phyloP scores from a whole-genome alignment of 2,113 vertebrate species.

The Meles meles region DNA sequence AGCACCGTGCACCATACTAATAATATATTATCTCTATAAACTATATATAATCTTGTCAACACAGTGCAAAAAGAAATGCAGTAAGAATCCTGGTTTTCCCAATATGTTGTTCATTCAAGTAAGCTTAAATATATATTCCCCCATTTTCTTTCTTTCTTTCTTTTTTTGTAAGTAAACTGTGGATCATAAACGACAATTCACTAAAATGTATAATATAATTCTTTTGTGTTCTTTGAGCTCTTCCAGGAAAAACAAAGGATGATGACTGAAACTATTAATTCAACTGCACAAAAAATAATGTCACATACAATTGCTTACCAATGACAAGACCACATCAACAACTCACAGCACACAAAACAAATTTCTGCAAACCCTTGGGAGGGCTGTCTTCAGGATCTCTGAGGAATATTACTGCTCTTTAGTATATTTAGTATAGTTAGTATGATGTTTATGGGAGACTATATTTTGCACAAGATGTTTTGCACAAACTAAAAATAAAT shows the following conservation, averaged over 20 bases:
- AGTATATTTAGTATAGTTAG: slow-evolving; percentile 88
- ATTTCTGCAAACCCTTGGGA: slow-evolving; percentile 91
- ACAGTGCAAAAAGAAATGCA: slow-evolving; percentile 90
- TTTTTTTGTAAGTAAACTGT: slow-evolving; percentile 84
- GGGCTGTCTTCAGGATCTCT: slow-evolving; percentile 90
- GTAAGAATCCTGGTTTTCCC: slow-evolving; percentile 88
- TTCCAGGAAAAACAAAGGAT: slow-evolving; percentile 80
- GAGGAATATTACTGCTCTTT: slow-evolving; percentile 92
- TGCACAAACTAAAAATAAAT: slow-evolving; percentile 71
- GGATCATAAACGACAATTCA: slow-evolving; percentile 89
- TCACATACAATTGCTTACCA: slow-evolving; percentile 87
- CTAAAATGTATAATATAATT: slow-evolving; percentile 94
- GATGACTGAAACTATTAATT: slow-evolving; percentile 93
- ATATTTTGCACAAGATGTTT: slow-evolving; percentile 69
- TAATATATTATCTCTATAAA: slow-evolving; percentile 81
- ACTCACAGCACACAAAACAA: slow-evolving; percentile 92
- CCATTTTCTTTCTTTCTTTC: slow-evolving; percentile 37
- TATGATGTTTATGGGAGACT: slow-evolving; percentile 78
- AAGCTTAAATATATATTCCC: slow-evolving; percentile 85
- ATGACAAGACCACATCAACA: slow-evolving; percentile 91
- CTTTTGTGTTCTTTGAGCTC: slow-evolving; percentile 98
- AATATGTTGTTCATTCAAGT: slow-evolving; percentile 95
- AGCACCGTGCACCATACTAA: slow-evolving; percentile 93
- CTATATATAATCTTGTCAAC: slow-evolving; percentile 80
- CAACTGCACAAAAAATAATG: slow-evolving; percentile 93